Evolutionary conservation across 2,113 vertebrate species (phyloP), one percentile per base, ranked within the genome.

Genomic region (Protobothrops flavoviridis): DNA sequence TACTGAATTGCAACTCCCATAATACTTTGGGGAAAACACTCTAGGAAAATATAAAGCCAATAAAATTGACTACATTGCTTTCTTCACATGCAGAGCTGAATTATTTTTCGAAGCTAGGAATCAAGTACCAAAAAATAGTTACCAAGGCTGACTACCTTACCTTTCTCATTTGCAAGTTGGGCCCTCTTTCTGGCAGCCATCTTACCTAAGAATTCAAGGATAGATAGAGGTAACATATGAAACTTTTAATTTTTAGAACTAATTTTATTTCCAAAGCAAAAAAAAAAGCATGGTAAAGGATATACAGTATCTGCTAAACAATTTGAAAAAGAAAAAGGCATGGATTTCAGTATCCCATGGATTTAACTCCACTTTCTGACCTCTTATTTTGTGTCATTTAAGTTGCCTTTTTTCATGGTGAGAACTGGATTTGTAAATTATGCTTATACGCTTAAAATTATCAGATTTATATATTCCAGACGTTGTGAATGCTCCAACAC

Each of bases 131-230:
- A 81, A 5, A 74, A 56, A 39, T 20, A 29, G 3, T 6, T 15
- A 39, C 17, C 33, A 64, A 64, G n/a, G 48, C 11, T 52, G 57
- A 17, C 3, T 53, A 33, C 10, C 52, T 85, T 39, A 85, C 87
- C 88, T 50, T 29, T 89, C 69, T 56, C 86, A 53, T 64, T 24
- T 52, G 61, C 24, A 89, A 17, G 7, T 3, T 57, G 88, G 43
- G 26, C 85, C 15, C 69, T 90, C 39, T 85, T 89, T 56, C 21
- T 50, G 39, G 26, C 43, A 85, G 53, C 33, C n/a, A 29, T 55
- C 53, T 50, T 64, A 89, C 61, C 92, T 89, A 89, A n/a, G 59
- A 88, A 59, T 92, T 92, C 33, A 92, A 92, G 15, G 33, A 52
- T 29, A 52, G 33, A 52, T 29, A 52, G 15, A 52, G 53, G 10